Base-by-base conservation (phyloP, 2,797 vertebrate species). In the Apodemus agrarius region DNA sequence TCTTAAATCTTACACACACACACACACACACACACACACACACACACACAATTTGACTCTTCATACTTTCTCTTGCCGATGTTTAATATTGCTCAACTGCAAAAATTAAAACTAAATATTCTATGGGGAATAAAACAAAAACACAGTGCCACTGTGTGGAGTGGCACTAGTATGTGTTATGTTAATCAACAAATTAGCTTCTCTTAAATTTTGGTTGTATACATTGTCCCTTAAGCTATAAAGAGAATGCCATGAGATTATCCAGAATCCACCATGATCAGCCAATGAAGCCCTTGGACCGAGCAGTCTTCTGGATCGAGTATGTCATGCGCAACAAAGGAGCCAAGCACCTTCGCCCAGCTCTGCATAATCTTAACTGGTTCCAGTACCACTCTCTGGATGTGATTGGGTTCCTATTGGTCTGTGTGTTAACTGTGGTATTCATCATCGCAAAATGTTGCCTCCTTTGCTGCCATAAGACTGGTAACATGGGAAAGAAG, bases 261-360 rank as follows among this genome's bases (percentile, higher is more conserved):
- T 99, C 99, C 81, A 97, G 91, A 7, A 99, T 99, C 91, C 99
- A 99, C 94, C 99, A 99, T 0, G 99, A 99, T 93, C 98, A 99
- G 94, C 99, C 99, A 0, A 29, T 99, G 1, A 99, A 92, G 80
- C 98, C 99, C 3, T 96, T 96, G 54, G 99, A 99, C 19, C 98
- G 98, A 89, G 98, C 99, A 0, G 97, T 99, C 79, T 92, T 88
- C 90, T 95, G 94, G 76, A 57, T 92, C 0, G 67, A 92, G 12
- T 88, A 22, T 57, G 67, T 67, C 67, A 92, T 95, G 84, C 65
- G n/a, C 46, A 61, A 95, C 57, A 92, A 76, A 76, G 84, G 83
- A 82, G 90, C 90, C 84, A 88, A 95, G 12, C 90, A 88, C 84
- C 90, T 95, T 21, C 46, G n/a, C 1, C 2, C 67, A 31, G 67